Base-by-base conservation (phyloP, 2,888 invertebrate genomes). In the Lithophane ornitopus region DNA sequence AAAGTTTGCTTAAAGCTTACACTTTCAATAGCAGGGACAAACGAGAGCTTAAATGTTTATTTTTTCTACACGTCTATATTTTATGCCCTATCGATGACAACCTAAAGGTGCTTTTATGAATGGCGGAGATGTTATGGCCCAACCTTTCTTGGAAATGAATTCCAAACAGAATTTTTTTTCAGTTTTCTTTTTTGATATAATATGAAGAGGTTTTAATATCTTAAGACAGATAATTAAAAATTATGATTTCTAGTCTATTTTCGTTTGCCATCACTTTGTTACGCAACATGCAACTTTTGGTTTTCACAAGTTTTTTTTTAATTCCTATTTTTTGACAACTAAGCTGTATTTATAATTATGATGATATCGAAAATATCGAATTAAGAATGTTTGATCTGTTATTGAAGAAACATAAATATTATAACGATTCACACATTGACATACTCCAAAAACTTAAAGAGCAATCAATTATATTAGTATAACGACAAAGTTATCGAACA, bases 41-140 rank as follows among this genome's bases (percentile, higher is more conserved):
- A 85, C 82, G 83, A 66, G 87, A 85, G 78, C 74, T 82, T 85
- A 88, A 87, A 89, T 90, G 85, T 68, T 70, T 86, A 87, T 87
- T 80, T 88, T 87, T 89, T 85, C 86, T 87, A 82, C 87, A 88
- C 83, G 86, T 86, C 87, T 85, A 89, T 88, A 89, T 90, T 91
- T 91, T 90, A 90, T 86, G 84, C 86, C 79, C 76, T 85, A 87
- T 86, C 87, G 88, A 87, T 87, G 88, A 88, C 84, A 89, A 83
- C 85, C 84, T 78, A 88, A 86, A 89, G 87, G 89, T 89, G 89
- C 83, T 86, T 89, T 87, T 87, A 89, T 88, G 82, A 88, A 87
- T 84, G 84, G 84, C 73, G 80, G 82, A 85, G 71, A 74, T 79
- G 74, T 78, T 77, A 85, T 84, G 66, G 56, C 28, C 56, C 28